Conservation (phyloP, 2,113 vertebrate species). For the Astur gentilis region DNA sequence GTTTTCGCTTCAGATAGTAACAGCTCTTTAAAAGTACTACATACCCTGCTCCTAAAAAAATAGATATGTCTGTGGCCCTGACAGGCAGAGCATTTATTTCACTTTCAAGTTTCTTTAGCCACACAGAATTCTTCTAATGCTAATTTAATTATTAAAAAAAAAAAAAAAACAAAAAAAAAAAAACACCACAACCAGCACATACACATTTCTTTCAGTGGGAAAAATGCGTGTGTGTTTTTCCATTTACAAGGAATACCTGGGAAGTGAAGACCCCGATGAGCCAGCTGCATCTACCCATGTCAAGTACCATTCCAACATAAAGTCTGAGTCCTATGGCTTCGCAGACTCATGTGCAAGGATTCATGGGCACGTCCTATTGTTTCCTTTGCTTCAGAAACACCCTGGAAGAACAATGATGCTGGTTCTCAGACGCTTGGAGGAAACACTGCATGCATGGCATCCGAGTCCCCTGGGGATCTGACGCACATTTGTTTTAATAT, state of each 20-base stretch:
- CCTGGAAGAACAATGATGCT: neutral
- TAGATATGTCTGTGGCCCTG: too few relatives aligned
- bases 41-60: neutral
- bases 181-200: fast-evolving
- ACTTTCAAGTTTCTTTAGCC: neutral
- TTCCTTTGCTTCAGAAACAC: constrained; percentile 30
- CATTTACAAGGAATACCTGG: neutral
- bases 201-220: neutral
- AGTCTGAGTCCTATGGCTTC: neutral
- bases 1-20: neutral
- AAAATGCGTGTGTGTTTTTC: neutral
- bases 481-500: constrained; percentile 22
- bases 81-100: neutral
- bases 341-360: neutral
- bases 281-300: neutral
- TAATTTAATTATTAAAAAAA: neutral
- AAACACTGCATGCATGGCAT: neutral
- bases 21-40: neutral
- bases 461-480: neutral
- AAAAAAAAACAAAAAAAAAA: neutral
- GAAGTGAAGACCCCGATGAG: neutral
- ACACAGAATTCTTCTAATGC: neutral
- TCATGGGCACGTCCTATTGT: neutral
- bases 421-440: constrained; percentile 38
- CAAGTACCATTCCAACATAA: neutral